These are phyloP conservation scores for Coenobita brevimanus DNA, from an alignment of 1,140 invertebrate genomes.

Conservation along the genomic window DNA sequence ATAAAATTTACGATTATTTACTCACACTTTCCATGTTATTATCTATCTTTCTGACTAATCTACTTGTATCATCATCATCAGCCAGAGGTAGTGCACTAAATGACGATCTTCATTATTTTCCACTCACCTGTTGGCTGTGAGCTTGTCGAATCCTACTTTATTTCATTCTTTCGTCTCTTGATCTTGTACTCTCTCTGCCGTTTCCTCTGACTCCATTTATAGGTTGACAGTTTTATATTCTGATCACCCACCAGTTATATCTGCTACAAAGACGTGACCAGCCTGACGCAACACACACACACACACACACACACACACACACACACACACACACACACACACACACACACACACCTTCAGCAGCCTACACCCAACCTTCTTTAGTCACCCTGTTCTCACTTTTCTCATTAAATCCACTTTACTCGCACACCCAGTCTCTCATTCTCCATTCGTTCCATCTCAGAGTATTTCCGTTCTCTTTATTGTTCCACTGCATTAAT, in stretches of 20 bases:
- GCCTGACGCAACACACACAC: no score
- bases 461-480: no score
- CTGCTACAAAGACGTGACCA: no score
- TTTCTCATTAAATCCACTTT: not conserved
- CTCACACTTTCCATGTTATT: not conserved
- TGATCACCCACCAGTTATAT: no score
- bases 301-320: not conserved
- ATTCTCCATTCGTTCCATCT: no score
- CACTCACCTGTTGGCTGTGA: not conserved
- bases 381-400: not conserved
- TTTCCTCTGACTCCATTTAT: not conserved
- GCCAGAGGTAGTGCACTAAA: not conserved
- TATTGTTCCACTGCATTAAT: no score
- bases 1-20: not conserved
- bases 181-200: not conserved
- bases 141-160: not conserved
- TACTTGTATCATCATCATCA: not conserved
- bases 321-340: not conserved
- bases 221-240: not conserved
- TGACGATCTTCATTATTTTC: not conserved
- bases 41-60: not conserved
- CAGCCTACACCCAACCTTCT: not conserved
- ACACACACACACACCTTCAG: not conserved
- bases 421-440: not conserved
- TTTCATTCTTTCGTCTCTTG: not conserved